phyloP scores from a whole-genome alignment of 2,113 vertebrate species.

The Paracanthobrama guichenoti region DNA sequence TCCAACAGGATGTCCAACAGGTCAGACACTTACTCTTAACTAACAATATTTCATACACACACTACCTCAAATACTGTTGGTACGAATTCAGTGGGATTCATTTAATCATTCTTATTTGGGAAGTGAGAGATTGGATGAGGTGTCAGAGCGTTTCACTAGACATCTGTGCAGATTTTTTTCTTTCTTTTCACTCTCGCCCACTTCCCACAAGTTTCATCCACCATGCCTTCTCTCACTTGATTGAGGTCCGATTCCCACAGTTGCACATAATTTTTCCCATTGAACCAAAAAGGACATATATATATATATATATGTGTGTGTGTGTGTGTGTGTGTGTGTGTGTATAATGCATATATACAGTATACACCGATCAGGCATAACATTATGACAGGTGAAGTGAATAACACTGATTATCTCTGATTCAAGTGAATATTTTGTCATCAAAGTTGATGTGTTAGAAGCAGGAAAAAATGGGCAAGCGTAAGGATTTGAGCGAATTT shows the following conservation, averaged over 20 bases:
- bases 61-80: background rate
- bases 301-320: too few relatives aligned
- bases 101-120: background rate
- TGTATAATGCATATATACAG: too few relatives aligned
- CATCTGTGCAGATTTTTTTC: background rate
- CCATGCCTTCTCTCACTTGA: background rate
- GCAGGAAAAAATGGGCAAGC: too few relatives aligned
- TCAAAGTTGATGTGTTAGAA: too few relatives aligned
- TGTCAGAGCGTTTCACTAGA: background rate
- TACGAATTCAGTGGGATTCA: background rate
- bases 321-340: too few relatives aligned
- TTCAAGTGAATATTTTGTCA: too few relatives aligned
- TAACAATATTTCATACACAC: background rate
- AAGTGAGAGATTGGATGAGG: background rate
- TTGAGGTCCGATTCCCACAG: background rate
- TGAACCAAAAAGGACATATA: background rate
- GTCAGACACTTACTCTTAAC: constrained; percentile 62
- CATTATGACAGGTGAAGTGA: too few relatives aligned
- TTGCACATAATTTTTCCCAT: background rate
- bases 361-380: too few relatives aligned
- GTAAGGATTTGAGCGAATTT: too few relatives aligned
- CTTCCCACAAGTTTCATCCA: background rate
- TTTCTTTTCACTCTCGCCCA: background rate
- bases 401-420: too few relatives aligned
- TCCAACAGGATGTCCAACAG: constrained; percentile 98